Evolutionary conservation across 2,113 vertebrate species (phyloP).

Genomic region (Nothobranchius furzeri): DNA sequence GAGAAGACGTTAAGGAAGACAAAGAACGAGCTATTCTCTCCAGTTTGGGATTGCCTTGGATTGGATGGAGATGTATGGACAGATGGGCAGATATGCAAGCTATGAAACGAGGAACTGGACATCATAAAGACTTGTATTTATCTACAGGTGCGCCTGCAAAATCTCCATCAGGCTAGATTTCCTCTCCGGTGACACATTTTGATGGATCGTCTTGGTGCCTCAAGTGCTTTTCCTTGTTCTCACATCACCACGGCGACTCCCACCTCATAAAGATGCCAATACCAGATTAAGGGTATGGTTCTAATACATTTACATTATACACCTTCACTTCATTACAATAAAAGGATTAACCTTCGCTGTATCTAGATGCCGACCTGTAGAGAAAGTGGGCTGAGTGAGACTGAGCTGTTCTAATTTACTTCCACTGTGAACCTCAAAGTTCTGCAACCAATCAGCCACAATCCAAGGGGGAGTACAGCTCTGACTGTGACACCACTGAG

Average conservation of each 20-base stretch:
- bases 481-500: conserved; percentile 22
- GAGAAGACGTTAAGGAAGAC: too few species aligned
- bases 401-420: conserved; percentile 60
- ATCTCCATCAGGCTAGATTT: conserved; percentile 49
- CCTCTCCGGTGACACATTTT: conserved; percentile 51
- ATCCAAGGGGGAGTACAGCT: conserved; percentile 14
- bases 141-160: conserved; percentile 11
- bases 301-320: conserved; percentile 64
- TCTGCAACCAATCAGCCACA: conserved; percentile 49
- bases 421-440: conserved; percentile 33
- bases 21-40: too few species aligned
- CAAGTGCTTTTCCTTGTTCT: conserved; percentile 21
- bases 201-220: conserved; percentile 51
- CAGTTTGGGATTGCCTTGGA: too few species aligned
- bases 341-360: conserved; percentile 78
- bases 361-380: conserved; percentile 48
- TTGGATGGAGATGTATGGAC: too few species aligned
- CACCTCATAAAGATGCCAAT: conserved; percentile 72
- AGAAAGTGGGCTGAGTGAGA: conserved; percentile 26
- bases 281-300: conserved; percentile 69
- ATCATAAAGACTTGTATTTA: background rate
- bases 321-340: conserved; percentile 79
- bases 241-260: conserved; percentile 49
- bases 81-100: too few species aligned
- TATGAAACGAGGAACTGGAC: background rate